These are phyloP conservation scores for Hoplostethus mediterraneus DNA, from an alignment of 2,797 vertebrate genomes.

Conservation along the genomic window DNA sequence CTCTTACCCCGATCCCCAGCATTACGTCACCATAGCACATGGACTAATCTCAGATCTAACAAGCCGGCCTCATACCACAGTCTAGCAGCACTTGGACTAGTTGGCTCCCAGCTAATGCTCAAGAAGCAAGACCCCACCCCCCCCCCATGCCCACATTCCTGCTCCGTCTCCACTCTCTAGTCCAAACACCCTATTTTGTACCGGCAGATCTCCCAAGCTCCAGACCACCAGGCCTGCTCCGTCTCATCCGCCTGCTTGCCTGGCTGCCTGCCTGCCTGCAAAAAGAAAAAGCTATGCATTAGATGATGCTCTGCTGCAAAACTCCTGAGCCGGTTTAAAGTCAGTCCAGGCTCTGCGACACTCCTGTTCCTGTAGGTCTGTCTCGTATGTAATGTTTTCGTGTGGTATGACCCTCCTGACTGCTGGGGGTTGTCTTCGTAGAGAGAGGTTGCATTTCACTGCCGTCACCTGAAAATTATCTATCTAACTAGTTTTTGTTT, in stretches of 20 bases:
- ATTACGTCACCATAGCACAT: constrained; percentile 1
- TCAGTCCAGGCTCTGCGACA: constrained; percentile 16
- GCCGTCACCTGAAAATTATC: constrained; percentile 19
- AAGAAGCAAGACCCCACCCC: constrained; percentile 24
- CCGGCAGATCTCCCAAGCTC: constrained; percentile 13
- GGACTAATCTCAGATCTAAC: constrained; percentile 15
- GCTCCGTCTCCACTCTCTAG: not conserved
- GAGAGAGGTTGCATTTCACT: not conserved
- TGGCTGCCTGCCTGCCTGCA: constrained; percentile 15
- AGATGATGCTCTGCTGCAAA: constrained; percentile 29
- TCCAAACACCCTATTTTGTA: not conserved
- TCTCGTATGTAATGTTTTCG: constrained; percentile 1
- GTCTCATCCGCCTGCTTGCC: constrained; percentile 13
- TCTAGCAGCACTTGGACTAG: constrained; percentile 11
- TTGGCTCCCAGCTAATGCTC: not conserved
- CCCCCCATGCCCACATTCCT: not conserved
- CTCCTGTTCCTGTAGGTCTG: not conserved
- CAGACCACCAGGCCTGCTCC: constrained; percentile 10
- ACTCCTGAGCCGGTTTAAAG: constrained; percentile 15
- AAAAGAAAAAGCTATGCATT: constrained; percentile 53
- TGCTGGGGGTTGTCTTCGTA: not conserved
- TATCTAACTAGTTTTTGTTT: not conserved
- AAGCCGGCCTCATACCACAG: not conserved
- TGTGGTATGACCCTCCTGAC: not conserved
- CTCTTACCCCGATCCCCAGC: constrained; percentile 15